Evolutionary conservation across 2,797 vertebrate species (phyloP), one percentile per base, ranked within the genome.

Genomic region (Melanotaenia parkinsoni): DNA sequence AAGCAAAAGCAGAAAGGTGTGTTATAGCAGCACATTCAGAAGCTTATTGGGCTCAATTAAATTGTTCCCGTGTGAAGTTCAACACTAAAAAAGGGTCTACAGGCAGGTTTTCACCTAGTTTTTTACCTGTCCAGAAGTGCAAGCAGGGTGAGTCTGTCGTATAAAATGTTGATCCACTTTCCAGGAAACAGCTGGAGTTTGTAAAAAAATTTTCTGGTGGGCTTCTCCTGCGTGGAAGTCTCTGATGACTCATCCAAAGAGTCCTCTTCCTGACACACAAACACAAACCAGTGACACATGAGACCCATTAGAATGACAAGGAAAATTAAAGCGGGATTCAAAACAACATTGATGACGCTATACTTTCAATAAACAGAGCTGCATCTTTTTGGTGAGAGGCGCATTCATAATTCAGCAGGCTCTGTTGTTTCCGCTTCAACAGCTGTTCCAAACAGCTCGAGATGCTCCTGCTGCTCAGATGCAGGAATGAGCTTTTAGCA

Each of bases 121-220:
- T 38, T 11, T 77, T 78, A 99, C 98, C 97, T 94, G 92, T 99
- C 98, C 67, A 99, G 65, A 50, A 99, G 81, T 0, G 97, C 95
- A 74, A 97, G 59, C 79, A 99, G 92, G 50, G 97, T 93, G 58
- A 99, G 95, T 4, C 98, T 92, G 89, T 99, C 96, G 0, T 98
- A 98, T 90, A 97, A 95, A 89, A 99, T 93, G 90, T 96, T 96
- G 85, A 99, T 94, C 97, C 96, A 97, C 86, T 96, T 99, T 72
- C 97, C 97, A 33, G 98, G 98, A 84, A 97, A 97, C 54, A 99
- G 86, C 81, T 95, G 93, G 37, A 98, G 95, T 86, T 96, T 98
- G 92, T 99, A 98, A 87, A 98, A 98, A 67, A 97, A 94, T 77
- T 96, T 96, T 53, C 89, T 94, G 76, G 94, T 95, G 6, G 96